Conservation (phyloP, 2,888 invertebrate species). For the Heliconius erato region DNA sequence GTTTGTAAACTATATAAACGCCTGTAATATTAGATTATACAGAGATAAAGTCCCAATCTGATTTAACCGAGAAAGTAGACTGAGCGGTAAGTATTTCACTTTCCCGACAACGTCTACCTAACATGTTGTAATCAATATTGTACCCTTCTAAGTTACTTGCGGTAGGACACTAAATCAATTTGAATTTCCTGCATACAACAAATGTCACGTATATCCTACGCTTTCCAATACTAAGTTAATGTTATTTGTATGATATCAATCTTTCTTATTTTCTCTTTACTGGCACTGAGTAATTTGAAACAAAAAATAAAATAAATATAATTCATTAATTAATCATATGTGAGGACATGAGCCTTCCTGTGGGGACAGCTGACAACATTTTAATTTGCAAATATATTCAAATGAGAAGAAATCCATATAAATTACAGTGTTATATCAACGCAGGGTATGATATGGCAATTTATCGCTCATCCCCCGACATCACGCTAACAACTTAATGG, state of each 20-base stretch:
- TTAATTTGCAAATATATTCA: slow-evolving; percentile 41
- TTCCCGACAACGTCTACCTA: slow-evolving; percentile 19
- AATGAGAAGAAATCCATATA: slow-evolving; percentile 37
- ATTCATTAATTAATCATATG: slow-evolving; percentile 23
- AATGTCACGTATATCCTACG: not conserved
- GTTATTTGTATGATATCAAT: not conserved
- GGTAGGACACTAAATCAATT: slow-evolving; percentile 25
- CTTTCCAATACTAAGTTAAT: slow-evolving; percentile 7
- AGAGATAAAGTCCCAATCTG: not conserved
- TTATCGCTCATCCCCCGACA: slow-evolving; percentile 57
- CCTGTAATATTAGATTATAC: not conserved
- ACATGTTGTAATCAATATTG: slow-evolving; percentile 26
- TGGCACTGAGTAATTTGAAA: not conserved
- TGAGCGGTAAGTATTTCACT: not conserved
- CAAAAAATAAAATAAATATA: not conserved
- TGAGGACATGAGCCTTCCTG: slow-evolving; percentile 12
- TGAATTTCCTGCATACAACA: not conserved
- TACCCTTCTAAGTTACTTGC: slow-evolving; percentile 29
- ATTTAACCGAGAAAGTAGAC: slow-evolving; percentile 1
- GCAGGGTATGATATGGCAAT: slow-evolving; percentile 50
- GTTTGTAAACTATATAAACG: not conserved
- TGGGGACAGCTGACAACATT: slow-evolving; percentile 37
- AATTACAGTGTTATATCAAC: slow-evolving; percentile 41
- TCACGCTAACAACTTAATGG: slow-evolving; percentile 71
- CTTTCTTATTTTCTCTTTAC: not conserved